Percentiles rank a stretch among this genome's conserved stretches.
Evolutionary conservation across 2,888 invertebrate species (phyloP).

Genomic region (Sesamia inferens): DNA sequence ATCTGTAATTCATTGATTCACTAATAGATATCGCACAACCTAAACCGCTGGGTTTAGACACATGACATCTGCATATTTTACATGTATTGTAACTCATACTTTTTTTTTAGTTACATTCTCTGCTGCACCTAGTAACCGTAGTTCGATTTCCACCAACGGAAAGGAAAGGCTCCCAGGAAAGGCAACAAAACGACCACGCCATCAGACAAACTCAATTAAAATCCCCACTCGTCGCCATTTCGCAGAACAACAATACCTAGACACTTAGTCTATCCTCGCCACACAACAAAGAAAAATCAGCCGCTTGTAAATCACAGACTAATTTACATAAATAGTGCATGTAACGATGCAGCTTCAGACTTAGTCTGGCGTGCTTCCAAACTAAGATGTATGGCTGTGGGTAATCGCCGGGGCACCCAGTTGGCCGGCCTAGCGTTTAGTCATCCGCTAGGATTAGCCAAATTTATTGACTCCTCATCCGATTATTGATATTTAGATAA

Average conservation of each 20-base stretch:
- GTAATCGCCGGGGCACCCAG: conserved; percentile 64
- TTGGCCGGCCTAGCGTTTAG: conserved; percentile 60
- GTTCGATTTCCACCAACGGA: neutral
- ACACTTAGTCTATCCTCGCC: conserved; percentile 51
- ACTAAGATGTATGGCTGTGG: conserved; percentile 56
- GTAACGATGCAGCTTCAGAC: conserved; percentile 55
- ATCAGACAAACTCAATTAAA: conserved; percentile 36
- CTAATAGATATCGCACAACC: neutral
- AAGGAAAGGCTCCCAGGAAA: neutral
- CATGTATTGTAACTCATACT: no score
- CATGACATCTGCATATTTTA: no score
- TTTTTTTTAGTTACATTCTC: neutral
- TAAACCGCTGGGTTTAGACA: neutral
- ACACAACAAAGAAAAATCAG: conserved; percentile 50
- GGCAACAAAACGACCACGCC: neutral
- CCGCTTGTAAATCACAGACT: conserved; percentile 61
- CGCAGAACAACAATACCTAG: conserved; percentile 30
- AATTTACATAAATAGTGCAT: conserved; percentile 67
- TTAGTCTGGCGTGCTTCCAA: conserved; percentile 60
- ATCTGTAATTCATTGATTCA: neutral
- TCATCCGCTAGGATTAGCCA: conserved; percentile 59
- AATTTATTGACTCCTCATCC: conserved; percentile 50
- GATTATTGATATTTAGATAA: conserved; percentile 53
- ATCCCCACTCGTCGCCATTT: conserved; percentile 27
- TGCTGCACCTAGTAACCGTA: neutral